These are phyloP conservation scores for Rhagophthalmus giganteus DNA, from an alignment of 2,888 invertebrate genomes.

Conservation along the genomic window DNA sequence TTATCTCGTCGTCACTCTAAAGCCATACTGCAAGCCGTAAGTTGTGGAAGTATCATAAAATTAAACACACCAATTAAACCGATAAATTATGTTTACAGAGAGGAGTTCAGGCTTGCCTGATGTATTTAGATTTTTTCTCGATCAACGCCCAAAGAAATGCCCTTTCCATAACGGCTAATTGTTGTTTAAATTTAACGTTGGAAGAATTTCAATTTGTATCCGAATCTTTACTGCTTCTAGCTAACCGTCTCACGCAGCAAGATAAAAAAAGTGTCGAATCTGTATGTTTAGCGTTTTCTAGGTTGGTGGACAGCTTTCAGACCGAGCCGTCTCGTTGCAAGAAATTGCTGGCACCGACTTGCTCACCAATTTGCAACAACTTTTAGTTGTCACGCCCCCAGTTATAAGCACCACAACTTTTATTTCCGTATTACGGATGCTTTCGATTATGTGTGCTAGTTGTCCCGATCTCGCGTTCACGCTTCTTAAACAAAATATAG, in stretches of 20 bases:
- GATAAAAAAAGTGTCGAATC: constrained; percentile 98
- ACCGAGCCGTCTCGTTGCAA: constrained; percentile 86
- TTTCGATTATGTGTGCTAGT: constrained; percentile 94
- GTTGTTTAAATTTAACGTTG: constrained; percentile 89
- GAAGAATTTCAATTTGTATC: constrained; percentile 94
- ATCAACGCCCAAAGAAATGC: constrained; percentile 97
- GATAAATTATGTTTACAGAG: constrained; percentile 62
- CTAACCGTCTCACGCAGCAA: constrained; percentile 77
- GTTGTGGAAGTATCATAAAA: too few species aligned
- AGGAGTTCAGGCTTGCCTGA: constrained; percentile 94
- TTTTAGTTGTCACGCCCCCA: constrained; percentile 93
- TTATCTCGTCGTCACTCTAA: constrained; percentile 95
- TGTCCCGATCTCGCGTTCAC: constrained; percentile 93
- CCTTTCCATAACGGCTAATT: constrained; percentile 95
- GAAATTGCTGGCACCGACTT: constrained; percentile 93
- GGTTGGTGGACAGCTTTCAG: constrained; percentile 95
- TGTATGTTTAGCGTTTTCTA: constrained; percentile 93
- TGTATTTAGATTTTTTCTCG: constrained; percentile 97
- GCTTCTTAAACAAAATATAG: constrained; percentile 91
- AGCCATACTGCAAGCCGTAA: constrained; percentile 88
- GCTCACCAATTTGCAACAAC: constrained; percentile 89
- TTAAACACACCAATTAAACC: too few species aligned
- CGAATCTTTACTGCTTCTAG: constrained; percentile 84
- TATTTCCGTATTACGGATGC: constrained; percentile 93
- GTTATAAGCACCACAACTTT: constrained; percentile 93